phyloP scores from a whole-genome alignment of 2,888 invertebrate species.

The Drosophila acutilabella region DNA sequence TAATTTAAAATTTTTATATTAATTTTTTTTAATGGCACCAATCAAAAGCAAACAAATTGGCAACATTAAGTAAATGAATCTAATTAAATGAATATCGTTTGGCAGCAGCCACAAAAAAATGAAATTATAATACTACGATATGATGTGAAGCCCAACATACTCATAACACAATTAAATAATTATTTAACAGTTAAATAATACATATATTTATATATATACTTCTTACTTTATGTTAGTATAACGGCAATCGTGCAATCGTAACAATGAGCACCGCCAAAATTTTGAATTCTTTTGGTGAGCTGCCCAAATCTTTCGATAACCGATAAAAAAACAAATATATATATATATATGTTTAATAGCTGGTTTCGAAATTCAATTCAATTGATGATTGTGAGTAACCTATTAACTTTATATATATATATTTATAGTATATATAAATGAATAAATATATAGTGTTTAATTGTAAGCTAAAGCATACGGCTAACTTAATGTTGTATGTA shows the following conservation, averaged over 20 bases:
- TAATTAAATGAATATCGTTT: slow-evolving; percentile 12
- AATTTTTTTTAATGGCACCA: slow-evolving; percentile 50
- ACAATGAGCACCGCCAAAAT: slow-evolving; percentile 57
- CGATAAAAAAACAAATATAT: not conserved
- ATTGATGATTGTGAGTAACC: slow-evolving; percentile 66
- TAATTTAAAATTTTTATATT: slow-evolving; percentile 31
- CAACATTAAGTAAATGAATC: slow-evolving; percentile 5
- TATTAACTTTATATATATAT: slow-evolving; percentile 22
- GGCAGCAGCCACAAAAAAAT: slow-evolving; percentile 56
- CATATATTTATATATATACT: slow-evolving; percentile 2
- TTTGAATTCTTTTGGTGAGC: slow-evolving; percentile 49
- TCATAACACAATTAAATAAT: slow-evolving; percentile 27
- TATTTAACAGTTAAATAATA: slow-evolving; percentile 15
- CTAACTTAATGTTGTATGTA: slow-evolving; percentile 48
- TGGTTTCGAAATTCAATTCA: slow-evolving; percentile 57
- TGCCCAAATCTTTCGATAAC: slow-evolving; percentile 36
- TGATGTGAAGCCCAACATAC: slow-evolving; percentile 30
- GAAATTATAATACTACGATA: slow-evolving; percentile 58
- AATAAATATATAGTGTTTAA: slow-evolving; percentile 39
- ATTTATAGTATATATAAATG: slow-evolving; percentile 10
- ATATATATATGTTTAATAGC: slow-evolving; percentile 1
- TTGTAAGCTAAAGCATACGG: slow-evolving; percentile 39
- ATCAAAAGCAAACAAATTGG: slow-evolving; percentile 52
- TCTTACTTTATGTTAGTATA: slow-evolving; percentile 49
- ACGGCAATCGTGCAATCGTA: slow-evolving; percentile 77